Percentiles rank a stretch among this genome's conserved stretches.
These are phyloP conservation scores for Digitonthophagus gazella DNA, from an alignment of 2,888 invertebrate species.

Conservation along the genomic window DNA sequence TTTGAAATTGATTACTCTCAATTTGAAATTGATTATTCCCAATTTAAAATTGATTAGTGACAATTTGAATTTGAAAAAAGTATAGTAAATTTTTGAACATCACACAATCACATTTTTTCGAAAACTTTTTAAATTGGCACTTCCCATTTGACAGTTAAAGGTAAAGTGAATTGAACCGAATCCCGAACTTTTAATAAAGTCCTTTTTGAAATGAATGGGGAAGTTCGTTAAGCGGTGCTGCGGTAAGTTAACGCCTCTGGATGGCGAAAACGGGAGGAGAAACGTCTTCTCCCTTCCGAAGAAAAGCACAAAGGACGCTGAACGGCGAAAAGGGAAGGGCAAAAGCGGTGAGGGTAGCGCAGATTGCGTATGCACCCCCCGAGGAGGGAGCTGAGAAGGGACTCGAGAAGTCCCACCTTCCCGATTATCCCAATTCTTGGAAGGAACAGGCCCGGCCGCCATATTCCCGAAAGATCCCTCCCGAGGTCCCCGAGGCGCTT, in stretches of 20 bases:
- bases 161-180: not conserved
- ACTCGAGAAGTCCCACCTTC: conserved; percentile 39
- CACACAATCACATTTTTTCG: too few species aligned
- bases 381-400: conserved; percentile 21
- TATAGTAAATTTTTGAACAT: too few species aligned
- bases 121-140: not conserved
- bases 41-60: too few species aligned
- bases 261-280: not conserved
- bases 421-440: conserved; percentile 49
- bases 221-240: conserved; percentile 10
- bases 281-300: not conserved
- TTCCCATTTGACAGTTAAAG: not conserved
- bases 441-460: conserved; percentile 9
- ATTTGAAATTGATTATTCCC: too few species aligned
- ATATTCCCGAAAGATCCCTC: conserved; percentile 24
- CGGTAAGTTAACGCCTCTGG: conserved; percentile 15
- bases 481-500: conserved; percentile 35
- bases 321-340: not conserved
- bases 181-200: conserved; percentile 8
- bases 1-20: too few species aligned
- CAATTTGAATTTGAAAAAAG: too few species aligned
- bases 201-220: not conserved
- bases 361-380: conserved; percentile 22
- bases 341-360: conserved; percentile 3
- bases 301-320: not conserved